phyloP scores from a whole-genome alignment of 1,140 invertebrate species.

The Drosophila watanabei region DNA sequence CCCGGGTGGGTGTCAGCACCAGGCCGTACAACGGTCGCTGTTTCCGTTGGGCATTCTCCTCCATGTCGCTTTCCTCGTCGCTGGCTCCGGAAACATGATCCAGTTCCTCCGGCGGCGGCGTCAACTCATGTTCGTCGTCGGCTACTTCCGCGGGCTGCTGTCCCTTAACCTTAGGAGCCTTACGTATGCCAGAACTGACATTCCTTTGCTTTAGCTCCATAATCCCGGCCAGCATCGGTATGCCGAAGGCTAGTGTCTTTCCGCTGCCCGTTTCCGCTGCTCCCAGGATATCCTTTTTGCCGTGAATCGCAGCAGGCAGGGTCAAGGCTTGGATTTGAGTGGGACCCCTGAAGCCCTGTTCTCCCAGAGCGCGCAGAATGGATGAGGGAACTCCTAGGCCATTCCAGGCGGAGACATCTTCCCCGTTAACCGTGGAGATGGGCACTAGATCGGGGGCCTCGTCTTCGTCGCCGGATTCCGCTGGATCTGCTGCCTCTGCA shows the following conservation, averaged over 20 bases:
- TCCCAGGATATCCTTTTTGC: slow-evolving; percentile 94
- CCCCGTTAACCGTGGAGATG: background rate
- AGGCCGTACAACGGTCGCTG: slow-evolving; percentile 91
- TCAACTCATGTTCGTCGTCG: slow-evolving; percentile 73
- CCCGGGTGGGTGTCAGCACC: slow-evolving; percentile 97
- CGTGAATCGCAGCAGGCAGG: slow-evolving; percentile 94
- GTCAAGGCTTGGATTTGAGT: slow-evolving; percentile 93
- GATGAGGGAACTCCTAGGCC: slow-evolving; percentile 89
- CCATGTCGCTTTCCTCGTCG: slow-evolving; percentile 82
- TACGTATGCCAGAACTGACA: slow-evolving; percentile 65
- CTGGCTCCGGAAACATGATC: slow-evolving; percentile 80
- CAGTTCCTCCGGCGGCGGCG: slow-evolving; percentile 76
- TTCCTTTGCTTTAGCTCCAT: slow-evolving; percentile 89
- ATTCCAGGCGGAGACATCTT: slow-evolving; percentile 88
- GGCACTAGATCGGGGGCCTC: slow-evolving; percentile 46
- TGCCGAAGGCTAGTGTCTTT: slow-evolving; percentile 98
- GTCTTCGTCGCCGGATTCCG: slow-evolving; percentile 34
- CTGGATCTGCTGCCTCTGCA: background rate
- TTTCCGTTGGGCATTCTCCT: slow-evolving; percentile 62
- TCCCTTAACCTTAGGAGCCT: slow-evolving; percentile 84
- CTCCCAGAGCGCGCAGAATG: slow-evolving; percentile 91
- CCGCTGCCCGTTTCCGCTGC: slow-evolving; percentile 99
- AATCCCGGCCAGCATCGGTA: slow-evolving; percentile 95
- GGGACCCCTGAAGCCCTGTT: slow-evolving; percentile 92
- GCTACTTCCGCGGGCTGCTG: slow-evolving; percentile 62